These are phyloP conservation scores for Spialia ferax DNA, from an alignment of 2,888 invertebrate species.

Conservation along the genomic window DNA sequence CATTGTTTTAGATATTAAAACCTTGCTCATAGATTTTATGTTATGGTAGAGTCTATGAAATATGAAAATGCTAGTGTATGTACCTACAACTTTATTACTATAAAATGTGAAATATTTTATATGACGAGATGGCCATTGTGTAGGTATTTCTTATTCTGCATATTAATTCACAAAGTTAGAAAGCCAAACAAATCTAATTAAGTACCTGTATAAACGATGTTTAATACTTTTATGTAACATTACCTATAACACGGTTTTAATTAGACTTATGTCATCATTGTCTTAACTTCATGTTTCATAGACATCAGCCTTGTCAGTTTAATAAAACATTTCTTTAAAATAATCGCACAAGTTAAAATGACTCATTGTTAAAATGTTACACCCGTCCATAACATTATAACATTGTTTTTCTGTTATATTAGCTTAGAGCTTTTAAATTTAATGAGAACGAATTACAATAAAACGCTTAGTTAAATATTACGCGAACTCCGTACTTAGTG, in stretches of 20 bases:
- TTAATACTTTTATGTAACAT: too few relatives aligned
- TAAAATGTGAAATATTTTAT: too few relatives aligned
- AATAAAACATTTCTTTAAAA: not conserved
- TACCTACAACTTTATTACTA: too few relatives aligned
- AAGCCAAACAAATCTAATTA: too few relatives aligned
- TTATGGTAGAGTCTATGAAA: conserved; percentile 4
- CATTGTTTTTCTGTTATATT: conserved; percentile 32
- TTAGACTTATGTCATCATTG: not conserved
- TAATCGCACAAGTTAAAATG: conserved; percentile 29
- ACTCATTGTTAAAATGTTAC: conserved; percentile 32
- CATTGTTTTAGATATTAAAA: conserved; percentile 1
- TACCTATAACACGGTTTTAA: too few relatives aligned
- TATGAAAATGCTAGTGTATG: not conserved
- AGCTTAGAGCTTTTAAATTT: conserved; percentile 37
- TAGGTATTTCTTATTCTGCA: too few relatives aligned
- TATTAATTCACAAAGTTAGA: too few relatives aligned
- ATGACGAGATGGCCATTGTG: too few relatives aligned
- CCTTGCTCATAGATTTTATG: not conserved
- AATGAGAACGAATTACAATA: conserved; percentile 36
- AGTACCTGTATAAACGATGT: too few relatives aligned
- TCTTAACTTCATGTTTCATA: not conserved
- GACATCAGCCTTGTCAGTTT: not conserved
- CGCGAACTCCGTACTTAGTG: conserved; percentile 25
- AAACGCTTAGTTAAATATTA: conserved; percentile 36
- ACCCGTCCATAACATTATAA: conserved; percentile 30